phyloP scores from a whole-genome alignment of 2,888 invertebrate genomes.

The Clitarchus hookeri region DNA sequence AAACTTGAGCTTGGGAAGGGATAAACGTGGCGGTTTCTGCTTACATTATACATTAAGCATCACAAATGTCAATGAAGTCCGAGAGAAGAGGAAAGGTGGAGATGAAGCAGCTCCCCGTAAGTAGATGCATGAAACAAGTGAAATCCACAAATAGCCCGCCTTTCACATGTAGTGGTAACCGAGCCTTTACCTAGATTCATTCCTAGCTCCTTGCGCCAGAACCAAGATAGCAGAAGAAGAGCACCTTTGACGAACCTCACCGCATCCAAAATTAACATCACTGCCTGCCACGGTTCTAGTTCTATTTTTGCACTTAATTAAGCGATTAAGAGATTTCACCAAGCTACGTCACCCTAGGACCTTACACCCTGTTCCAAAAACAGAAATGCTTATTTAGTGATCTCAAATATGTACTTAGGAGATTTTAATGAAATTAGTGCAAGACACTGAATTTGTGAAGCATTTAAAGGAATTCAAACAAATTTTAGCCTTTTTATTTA shows the following conservation, averaged over 20 bases:
- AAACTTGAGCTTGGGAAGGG: no score
- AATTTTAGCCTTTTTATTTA: no score
- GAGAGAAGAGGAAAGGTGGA: not conserved
- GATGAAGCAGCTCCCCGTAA: not conserved
- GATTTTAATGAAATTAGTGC: not conserved
- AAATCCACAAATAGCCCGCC: constrained; percentile 16
- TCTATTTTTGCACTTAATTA: not conserved
- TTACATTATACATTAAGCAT: not conserved
- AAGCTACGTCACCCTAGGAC: not conserved
- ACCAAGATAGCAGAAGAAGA: not conserved
- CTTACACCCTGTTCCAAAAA: not conserved
- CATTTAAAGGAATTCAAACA: no score
- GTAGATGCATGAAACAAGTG: constrained; percentile 17
- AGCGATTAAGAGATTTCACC: not conserved
- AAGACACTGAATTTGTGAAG: no score
- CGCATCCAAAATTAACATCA: not conserved
- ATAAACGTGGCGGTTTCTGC: no score
- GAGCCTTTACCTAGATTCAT: not conserved
- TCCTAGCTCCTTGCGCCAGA: not conserved
- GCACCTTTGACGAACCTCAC: not conserved
- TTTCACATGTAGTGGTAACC: not conserved
- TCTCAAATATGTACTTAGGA: not conserved
- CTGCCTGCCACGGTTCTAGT: not conserved
- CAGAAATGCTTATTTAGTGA: not conserved
- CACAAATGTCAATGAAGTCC: not conserved